phyloP scores from a whole-genome alignment of 2,797 vertebrate genomes.

The Phalanger gymnotis region DNA sequence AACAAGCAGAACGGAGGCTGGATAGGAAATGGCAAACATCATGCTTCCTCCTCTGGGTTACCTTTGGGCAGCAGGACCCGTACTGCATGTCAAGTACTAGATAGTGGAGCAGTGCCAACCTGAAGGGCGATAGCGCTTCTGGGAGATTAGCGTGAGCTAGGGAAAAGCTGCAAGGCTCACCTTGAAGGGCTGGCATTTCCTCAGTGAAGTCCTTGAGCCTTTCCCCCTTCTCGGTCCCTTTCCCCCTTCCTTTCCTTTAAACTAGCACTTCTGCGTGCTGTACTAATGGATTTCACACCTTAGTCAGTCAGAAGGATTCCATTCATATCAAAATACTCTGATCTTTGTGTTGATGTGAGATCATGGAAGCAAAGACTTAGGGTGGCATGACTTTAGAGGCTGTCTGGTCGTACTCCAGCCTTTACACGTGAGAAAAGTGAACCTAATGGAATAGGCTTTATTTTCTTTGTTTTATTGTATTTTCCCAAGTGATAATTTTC shows the following conservation, averaged over 20 bases:
- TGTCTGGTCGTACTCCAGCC: not conserved
- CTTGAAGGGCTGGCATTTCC: conserved; percentile 18
- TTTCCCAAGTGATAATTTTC: not conserved
- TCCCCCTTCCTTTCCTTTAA: not conserved
- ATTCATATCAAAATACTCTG: not conserved
- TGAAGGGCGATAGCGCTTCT: not conserved
- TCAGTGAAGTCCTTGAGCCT: not conserved
- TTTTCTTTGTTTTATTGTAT: not conserved
- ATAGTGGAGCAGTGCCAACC: not conserved
- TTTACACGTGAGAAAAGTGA: not conserved
- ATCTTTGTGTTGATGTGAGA: not conserved
- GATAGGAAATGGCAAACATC: not conserved
- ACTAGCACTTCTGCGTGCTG: not conserved
- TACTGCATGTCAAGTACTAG: not conserved
- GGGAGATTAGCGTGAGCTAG: not conserved
- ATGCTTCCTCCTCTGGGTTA: not conserved
- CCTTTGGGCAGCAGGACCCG: conserved; percentile 29
- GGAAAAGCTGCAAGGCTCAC: not conserved
- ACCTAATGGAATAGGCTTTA: not conserved
- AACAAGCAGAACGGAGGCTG: not conserved
- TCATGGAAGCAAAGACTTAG: not conserved
- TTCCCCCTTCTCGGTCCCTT: not conserved
- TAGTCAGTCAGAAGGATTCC: not conserved
- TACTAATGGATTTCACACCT: not conserved
- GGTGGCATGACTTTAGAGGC: not conserved